These are phyloP conservation scores for Amphipoea oculea DNA, from an alignment of 2,888 invertebrate genomes.

Conservation along the genomic window DNA sequence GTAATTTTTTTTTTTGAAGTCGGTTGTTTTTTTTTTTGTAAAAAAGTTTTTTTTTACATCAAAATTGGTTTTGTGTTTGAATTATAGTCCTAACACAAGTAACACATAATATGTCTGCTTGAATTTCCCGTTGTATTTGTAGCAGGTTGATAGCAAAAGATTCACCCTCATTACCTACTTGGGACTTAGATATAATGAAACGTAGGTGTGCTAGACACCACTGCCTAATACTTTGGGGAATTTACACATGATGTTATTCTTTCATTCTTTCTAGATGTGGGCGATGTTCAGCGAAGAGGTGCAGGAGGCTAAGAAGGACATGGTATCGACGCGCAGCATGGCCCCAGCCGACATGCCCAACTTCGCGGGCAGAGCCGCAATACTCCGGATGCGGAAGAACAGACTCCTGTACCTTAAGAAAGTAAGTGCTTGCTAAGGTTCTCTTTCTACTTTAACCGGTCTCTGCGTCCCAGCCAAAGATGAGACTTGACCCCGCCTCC, in stretches of 20 bases:
- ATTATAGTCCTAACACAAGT: not conserved
- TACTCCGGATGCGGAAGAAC: constrained; percentile 92
- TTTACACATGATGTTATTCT: too few relatives aligned
- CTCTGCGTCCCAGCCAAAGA: too few relatives aligned
- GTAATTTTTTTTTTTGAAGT: too few relatives aligned
- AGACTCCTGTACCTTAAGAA: constrained; percentile 91
- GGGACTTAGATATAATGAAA: too few relatives aligned
- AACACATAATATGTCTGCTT: not conserved
- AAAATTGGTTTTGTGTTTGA: too few relatives aligned
- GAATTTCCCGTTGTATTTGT: not conserved
- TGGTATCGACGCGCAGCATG: constrained; percentile 91
- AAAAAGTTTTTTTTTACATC: not conserved
- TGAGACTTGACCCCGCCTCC: too few relatives aligned
- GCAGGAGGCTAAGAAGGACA: constrained; percentile 93
- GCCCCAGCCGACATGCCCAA: constrained; percentile 92
- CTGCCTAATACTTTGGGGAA: too few relatives aligned
- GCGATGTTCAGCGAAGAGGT: constrained; percentile 94
- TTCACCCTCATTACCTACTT: too few relatives aligned
- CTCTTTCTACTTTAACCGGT: not conserved
- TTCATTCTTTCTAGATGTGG: constrained; percentile 91
- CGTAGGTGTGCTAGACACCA: too few relatives aligned
- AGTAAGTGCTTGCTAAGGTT: constrained; percentile 73
- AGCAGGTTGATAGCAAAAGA: too few relatives aligned
- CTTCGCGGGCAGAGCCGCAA: constrained; percentile 93
- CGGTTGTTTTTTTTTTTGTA: too few relatives aligned